Conservation (phyloP, 2,113 vertebrate genomes). For the Myrmecobius fasciatus region DNA sequence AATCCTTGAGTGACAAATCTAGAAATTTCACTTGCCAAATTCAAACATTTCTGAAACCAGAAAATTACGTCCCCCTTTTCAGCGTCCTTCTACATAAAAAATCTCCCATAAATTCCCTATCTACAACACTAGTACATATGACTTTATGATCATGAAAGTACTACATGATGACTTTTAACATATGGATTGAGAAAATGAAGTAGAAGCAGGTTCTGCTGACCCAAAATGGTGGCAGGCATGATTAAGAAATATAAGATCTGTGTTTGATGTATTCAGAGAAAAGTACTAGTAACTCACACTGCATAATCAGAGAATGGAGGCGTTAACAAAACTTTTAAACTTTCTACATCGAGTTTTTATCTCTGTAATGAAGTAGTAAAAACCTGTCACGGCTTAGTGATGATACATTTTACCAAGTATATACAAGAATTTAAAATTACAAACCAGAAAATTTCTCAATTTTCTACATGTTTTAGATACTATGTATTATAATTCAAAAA, state of each 20-base stretch:
- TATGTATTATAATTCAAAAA: background rate
- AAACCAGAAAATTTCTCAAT: background rate
- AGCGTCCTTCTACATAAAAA: background rate
- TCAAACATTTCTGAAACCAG: background rate
- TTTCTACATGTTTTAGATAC: background rate
- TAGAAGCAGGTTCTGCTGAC: background rate
- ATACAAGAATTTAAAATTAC: background rate
- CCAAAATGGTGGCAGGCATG: background rate
- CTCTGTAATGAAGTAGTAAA: background rate
- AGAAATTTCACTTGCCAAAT: background rate
- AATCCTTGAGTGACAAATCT: background rate
- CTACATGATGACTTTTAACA: background rate
- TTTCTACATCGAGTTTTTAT: background rate
- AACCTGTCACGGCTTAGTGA: background rate
- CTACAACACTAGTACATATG: background rate
- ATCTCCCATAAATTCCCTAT: background rate
- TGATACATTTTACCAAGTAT: background rate
- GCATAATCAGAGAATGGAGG: background rate
- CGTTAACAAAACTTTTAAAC: background rate
- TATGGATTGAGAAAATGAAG: background rate
- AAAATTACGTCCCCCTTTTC: background rate
- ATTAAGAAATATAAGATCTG: background rate
- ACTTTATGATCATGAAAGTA: background rate
- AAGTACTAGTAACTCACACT: background rate
- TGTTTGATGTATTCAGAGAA: background rate